These are phyloP conservation scores for Heteronetta atricapilla DNA, from an alignment of 2,113 vertebrate species.

Conservation along the genomic window DNA sequence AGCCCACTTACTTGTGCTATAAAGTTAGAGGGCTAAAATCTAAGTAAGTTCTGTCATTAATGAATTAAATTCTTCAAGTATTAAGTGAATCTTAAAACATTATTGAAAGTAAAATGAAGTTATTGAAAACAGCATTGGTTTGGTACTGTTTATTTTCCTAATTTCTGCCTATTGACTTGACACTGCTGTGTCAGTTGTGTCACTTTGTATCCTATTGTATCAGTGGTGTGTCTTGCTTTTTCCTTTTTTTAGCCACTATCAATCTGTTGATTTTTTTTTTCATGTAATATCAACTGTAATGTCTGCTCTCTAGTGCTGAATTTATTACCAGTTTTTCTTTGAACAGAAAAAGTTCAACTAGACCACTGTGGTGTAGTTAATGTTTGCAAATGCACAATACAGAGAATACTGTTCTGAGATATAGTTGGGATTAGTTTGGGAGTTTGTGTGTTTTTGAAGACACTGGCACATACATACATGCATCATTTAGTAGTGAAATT, in stretches of 20 bases:
- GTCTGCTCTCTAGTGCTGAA: neutral
- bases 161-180: neutral
- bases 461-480: fast-evolving
- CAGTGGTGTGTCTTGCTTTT: neutral
- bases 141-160: slow-evolving; percentile 21
- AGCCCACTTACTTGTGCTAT: neutral
- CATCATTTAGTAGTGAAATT: neutral
- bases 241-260: neutral
- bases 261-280: neutral
- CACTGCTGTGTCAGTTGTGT: neutral
- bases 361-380: fast-evolving
- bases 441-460: neutral
- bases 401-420: neutral
- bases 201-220: too few species aligned
- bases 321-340: neutral
- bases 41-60: neutral
- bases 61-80: slow-evolving; percentile 25
- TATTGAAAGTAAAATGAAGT: slow-evolving; percentile 61
- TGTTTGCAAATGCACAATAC: neutral
- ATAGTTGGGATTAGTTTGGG: too few species aligned
- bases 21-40: slow-evolving; percentile 8
- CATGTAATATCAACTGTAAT: neutral
- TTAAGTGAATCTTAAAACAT: neutral
- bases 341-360: neutral
- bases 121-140: slow-evolving; percentile 43